Evolutionary conservation across 2,888 invertebrate species (phyloP).

Genomic region (Neoascia interrupta): DNA sequence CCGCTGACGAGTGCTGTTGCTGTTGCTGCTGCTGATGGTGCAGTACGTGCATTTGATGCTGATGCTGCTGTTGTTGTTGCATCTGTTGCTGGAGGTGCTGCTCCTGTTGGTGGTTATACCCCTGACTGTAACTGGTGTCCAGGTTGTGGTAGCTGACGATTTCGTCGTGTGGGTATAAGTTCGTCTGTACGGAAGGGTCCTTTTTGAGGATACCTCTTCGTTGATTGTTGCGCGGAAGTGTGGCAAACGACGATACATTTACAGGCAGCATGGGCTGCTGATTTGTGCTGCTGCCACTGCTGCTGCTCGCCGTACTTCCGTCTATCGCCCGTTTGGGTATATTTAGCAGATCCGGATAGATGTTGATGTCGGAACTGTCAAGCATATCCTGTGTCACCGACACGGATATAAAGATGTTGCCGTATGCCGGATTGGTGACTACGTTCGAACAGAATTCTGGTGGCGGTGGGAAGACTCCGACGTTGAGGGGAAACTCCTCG

Average conservation of each 20-base stretch:
- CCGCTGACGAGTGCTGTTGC: slow-evolving; percentile 55
- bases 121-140: slow-evolving; percentile 76
- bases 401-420: slow-evolving; percentile 91
- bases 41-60: slow-evolving; percentile 64
- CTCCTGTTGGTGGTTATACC: slow-evolving; percentile 71
- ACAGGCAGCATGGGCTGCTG: slow-evolving; percentile 71
- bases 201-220: slow-evolving; percentile 79
- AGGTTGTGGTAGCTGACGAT: slow-evolving; percentile 79
- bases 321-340: slow-evolving; percentile 82
- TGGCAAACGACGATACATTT: slow-evolving; percentile 80
- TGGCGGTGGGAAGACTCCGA: slow-evolving; percentile 81
- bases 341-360: slow-evolving; percentile 90
- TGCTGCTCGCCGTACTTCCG: slow-evolving; percentile 69
- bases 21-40: slow-evolving; percentile 72
- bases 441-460: slow-evolving; percentile 82
- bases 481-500: slow-evolving; percentile 80
- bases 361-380: slow-evolving; percentile 82
- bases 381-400: slow-evolving; percentile 87
- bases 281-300: slow-evolving; percentile 40
- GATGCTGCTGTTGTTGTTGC: slow-evolving; percentile 60
- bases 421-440: slow-evolving; percentile 78
- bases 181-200: slow-evolving; percentile 76
- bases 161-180: slow-evolving; percentile 79
- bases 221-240: slow-evolving; percentile 80
- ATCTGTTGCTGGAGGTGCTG: slow-evolving; percentile 71